A percentile compares a stretch with the other conserved stretches of the same genome.
Evolutionary conservation across 2,113 vertebrate species (phyloP).

Genomic region (Murina feae): DNA sequence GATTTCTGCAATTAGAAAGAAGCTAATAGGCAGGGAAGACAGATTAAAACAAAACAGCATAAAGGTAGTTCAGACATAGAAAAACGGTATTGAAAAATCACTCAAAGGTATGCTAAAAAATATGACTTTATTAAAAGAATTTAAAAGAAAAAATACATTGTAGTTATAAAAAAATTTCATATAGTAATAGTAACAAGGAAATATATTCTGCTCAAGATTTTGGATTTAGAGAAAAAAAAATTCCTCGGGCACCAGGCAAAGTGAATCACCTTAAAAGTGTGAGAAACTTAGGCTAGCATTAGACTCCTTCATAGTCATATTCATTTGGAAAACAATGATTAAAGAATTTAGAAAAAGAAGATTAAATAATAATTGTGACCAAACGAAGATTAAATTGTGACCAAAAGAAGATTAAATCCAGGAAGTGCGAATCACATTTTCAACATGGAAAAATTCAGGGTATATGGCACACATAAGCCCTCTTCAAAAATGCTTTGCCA

Average conservation of each 20-base stretch:
- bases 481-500: not conserved
- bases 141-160: slow-evolving; percentile 7
- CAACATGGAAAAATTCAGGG: not conserved
- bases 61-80: not conserved
- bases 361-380: not conserved
- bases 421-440: not conserved
- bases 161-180: not conserved
- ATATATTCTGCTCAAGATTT: not conserved
- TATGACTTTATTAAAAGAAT: too few species aligned
- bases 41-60: not conserved
- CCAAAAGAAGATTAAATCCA: not conserved
- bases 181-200: not conserved
- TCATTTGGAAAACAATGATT: not conserved
- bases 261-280: not conserved
- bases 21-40: not conserved
- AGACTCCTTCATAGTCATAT: not conserved
- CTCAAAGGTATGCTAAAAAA: not conserved
- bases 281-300: not conserved
- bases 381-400: not conserved
- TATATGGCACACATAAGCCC: not conserved
- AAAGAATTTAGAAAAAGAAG: not conserved
- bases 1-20: not conserved
- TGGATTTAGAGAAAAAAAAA: not conserved
- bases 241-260: not conserved
- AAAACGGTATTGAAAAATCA: not conserved